phyloP scores from a whole-genome alignment of 1,140 invertebrate species.

The Eumaeus atala region DNA sequence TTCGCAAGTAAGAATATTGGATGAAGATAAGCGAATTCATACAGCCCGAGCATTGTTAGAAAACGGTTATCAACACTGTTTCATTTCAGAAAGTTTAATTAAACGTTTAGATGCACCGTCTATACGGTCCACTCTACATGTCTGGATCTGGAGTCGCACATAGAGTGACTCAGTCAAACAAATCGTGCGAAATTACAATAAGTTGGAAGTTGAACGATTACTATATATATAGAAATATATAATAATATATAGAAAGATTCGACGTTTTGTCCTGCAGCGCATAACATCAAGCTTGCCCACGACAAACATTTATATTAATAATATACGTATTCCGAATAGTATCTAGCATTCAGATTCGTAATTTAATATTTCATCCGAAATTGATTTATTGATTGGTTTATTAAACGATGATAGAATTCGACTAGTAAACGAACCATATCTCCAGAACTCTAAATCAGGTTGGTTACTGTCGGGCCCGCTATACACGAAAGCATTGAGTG shows the following conservation, averaged over 20 bases:
- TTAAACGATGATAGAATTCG: constrained; percentile 19
- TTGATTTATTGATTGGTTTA: constrained; percentile 25
- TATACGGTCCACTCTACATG: constrained; percentile 31
- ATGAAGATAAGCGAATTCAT: constrained; percentile 19
- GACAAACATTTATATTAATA: background rate
- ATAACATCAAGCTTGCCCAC: background rate
- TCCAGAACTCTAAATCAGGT: constrained; percentile 25
- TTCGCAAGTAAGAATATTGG: constrained; percentile 20
- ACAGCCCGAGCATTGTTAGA: constrained; percentile 26
- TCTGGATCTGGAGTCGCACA: constrained; percentile 26
- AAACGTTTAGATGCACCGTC: constrained; percentile 23
- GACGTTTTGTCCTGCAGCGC: background rate
- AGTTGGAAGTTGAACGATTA: constrained; percentile 21
- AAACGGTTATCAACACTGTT: constrained; percentile 28
- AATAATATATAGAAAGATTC: constrained; percentile 6
- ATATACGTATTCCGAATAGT: background rate
- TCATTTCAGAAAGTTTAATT: constrained; percentile 18
- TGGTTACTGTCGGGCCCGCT: constrained; percentile 24
- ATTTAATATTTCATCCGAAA: constrained; percentile 17
- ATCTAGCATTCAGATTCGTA: constrained; percentile 17
- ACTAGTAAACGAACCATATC: constrained; percentile 21
- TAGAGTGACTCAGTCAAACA: constrained; percentile 24
- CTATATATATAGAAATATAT: too few relatives aligned
- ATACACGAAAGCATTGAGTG: background rate
- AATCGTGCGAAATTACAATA: constrained; percentile 24